Conservation (phyloP, 2,113 vertebrate genomes). For the Sprattus sprattus region DNA sequence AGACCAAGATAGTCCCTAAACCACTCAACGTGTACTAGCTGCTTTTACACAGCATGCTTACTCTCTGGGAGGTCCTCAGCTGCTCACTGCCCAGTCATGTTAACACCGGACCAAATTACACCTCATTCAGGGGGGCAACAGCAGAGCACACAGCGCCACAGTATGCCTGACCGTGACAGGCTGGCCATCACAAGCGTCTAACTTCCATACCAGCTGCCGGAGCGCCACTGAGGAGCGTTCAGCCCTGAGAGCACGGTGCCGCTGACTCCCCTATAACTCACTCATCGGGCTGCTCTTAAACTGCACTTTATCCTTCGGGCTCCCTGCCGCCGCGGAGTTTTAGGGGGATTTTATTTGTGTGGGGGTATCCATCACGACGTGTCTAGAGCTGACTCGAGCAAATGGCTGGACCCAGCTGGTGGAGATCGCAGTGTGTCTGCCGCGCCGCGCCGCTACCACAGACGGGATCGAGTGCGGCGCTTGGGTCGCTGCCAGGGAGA, state of each 20-base stretch:
- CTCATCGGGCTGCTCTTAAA: neutral
- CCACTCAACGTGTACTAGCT: neutral
- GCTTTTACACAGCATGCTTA: neutral
- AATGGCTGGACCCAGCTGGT: constrained; percentile 17
- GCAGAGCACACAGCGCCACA: neutral
- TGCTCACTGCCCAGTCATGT: neutral
- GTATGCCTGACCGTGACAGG: neutral
- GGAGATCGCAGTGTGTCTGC: neutral
- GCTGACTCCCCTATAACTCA: neutral
- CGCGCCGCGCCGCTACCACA: neutral
- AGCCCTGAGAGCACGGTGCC: neutral
- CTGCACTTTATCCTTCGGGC: constrained; percentile 14
- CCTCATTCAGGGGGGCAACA: neutral
- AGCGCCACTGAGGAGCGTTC: neutral
- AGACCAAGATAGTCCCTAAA: neutral
- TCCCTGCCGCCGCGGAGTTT: neutral
- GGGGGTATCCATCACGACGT: constrained; percentile 22
- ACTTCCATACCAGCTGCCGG: neutral
- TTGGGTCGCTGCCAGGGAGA: constrained; percentile 25
- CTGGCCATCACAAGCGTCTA: neutral
- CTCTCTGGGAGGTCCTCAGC: neutral
- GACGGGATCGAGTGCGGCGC: constrained; percentile 20
- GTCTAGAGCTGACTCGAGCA: neutral
- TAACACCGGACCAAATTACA: neutral
- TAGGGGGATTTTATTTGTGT: constrained; percentile 23